These are phyloP conservation scores for Agelastica alni DNA, from an alignment of 2,888 invertebrate genomes.

Conservation along the genomic window DNA sequence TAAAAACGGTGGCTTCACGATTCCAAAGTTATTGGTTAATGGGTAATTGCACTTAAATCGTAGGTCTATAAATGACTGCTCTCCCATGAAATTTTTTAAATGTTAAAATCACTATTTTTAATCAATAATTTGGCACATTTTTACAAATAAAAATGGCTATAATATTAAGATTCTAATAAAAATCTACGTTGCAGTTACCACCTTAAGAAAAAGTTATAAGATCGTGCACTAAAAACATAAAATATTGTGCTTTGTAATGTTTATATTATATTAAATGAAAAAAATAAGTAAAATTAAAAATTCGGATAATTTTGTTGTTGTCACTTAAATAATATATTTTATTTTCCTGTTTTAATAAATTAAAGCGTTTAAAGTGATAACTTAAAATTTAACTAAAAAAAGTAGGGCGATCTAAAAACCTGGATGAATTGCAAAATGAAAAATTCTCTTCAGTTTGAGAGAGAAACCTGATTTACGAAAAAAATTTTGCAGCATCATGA, in stretches of 20 bases:
- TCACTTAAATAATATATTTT: too few species aligned
- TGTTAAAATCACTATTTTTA: conserved; percentile 22
- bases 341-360: too few species aligned
- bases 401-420: too few species aligned
- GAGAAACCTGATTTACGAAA: too few species aligned
- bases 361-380: too few species aligned
- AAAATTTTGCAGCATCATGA: too few species aligned
- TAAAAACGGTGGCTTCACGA: conserved; percentile 35
- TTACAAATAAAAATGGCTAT: conserved; percentile 16
- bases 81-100: conserved; percentile 35
- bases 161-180: conserved; percentile 18
- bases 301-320: too few species aligned
- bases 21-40: conserved; percentile 44
- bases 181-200: conserved; percentile 20
- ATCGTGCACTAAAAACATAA: too few species aligned
- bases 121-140: conserved; percentile 46
- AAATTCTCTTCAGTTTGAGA: not conserved
- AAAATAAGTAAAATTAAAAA: too few species aligned
- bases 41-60: conserved; percentile 49
- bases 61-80: conserved; percentile 37
- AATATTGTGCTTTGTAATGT: too few species aligned
- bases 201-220: not conserved
- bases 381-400: too few species aligned
- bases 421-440: not conserved
- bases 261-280: too few species aligned